Evolutionary conservation across 2,888 invertebrate genomes (phyloP), one percentile per base, ranked within the genome.

Genomic region (Amphipoea lucens): DNA sequence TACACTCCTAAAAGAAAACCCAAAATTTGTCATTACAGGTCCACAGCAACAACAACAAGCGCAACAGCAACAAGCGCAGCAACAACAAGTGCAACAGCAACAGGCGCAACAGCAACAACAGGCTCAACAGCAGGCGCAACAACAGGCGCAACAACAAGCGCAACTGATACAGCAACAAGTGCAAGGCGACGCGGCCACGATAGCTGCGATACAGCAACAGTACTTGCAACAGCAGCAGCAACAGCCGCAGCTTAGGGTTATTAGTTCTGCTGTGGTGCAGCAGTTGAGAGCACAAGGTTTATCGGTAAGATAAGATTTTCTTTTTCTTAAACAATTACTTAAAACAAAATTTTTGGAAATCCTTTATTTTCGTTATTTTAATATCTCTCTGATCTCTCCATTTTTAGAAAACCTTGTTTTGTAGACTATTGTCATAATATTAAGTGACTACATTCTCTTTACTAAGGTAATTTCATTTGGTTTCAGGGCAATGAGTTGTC

Each of bases 201-300:
- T 97, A 71, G 96, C 96, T 0, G 96, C 96, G n/a, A 93, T 97
- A 85, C 97, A 97, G 87, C 96, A 96, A 89, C 96, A 96, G 85
- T 96, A 97, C 70, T 76, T 96, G 87, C 97, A 96, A 79, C 97
- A 97, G 77, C 97, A 97, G 78, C 97, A 97, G 82, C 97, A 96
- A 70, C 97, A 97, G 81, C 97, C 97, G 45, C 97, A 97, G 86
- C 92, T 97, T 74, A 95, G 97, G 89, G 97, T 97, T 85, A 97
- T 97, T 86, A 97, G 97, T 93, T 96, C 97, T 29, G 97, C 97
- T 73, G 97, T 97, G 67, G 96, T 97, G 67, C 97, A 97, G 81
- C 97, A 97, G 91, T 95, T 97, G 81, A 94, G 97, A 85, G 97
- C 97, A 3, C 97, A 97, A 87, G 97, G 97, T 20, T 92, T 97